Conservation (phyloP, 2,888 invertebrate species). For the Iphiclides podalirius region DNA sequence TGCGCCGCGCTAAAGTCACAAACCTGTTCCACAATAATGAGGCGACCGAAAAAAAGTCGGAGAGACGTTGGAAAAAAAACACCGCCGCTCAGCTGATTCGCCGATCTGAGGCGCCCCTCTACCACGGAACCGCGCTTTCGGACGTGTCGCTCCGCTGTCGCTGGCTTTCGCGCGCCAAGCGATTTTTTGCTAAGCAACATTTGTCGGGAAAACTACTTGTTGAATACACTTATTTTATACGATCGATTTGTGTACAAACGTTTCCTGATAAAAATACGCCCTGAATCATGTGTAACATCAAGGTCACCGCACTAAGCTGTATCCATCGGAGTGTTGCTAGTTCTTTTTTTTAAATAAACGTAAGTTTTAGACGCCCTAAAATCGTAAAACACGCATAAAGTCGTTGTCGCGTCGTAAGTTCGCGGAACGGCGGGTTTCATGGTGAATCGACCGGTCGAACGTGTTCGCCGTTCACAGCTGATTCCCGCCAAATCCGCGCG, state of each 20-base stretch:
- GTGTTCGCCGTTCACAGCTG: conserved; percentile 36
- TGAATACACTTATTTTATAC: no score
- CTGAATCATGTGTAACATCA: no score
- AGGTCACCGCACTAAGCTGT: no score
- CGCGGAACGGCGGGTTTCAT: conserved; percentile 14
- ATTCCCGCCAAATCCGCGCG: conserved; percentile 41
- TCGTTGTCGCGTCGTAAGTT: background rate
- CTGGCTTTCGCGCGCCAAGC: no score
- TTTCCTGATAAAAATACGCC: no score
- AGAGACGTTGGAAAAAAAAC: conserved; percentile 30
- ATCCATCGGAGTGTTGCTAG: no score
- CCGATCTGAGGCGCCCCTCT: conserved; percentile 38
- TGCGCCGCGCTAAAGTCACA: conserved; percentile 33
- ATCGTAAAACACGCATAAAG: no score
- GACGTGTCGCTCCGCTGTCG: conserved; percentile 1
- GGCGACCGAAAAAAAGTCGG: conserved; percentile 33
- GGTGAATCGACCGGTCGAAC: conserved; percentile 29
- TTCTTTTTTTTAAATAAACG: no score
- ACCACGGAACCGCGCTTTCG: conserved; percentile 17
- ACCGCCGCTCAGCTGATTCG: conserved; percentile 39
- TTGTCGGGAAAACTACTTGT: no score
- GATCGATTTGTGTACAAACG: no score
- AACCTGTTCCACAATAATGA: conserved; percentile 38
- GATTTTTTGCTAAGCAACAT: no score
- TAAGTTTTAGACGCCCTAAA: no score